A percentile compares a stretch with the other conserved stretches of the same genome.
Evolutionary conservation across 2,888 invertebrate genomes (phyloP).

Genomic region (Craniophora ligustri): DNA sequence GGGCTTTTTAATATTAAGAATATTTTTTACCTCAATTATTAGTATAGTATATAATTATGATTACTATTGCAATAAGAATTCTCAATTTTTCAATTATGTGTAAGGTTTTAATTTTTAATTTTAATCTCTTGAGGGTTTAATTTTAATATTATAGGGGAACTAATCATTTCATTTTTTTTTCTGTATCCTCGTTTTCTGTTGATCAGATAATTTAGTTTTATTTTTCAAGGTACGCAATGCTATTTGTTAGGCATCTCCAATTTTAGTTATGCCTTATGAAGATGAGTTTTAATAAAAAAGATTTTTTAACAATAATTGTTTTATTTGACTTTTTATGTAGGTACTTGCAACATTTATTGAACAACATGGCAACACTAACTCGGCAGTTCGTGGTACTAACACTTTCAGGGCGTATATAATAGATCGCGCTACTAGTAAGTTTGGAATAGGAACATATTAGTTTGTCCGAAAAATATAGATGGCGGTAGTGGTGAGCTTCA

Average conservation of each 20-base stretch:
- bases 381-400: not conserved
- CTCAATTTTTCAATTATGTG: slow-evolving; percentile 2
- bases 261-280: slow-evolving; percentile 16
- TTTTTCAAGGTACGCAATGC: slow-evolving; percentile 23
- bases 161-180: slow-evolving; percentile 7
- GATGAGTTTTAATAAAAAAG: slow-evolving; percentile 39
- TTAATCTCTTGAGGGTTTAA: slow-evolving; percentile 2
- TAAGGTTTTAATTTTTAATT: slow-evolving; percentile 14
- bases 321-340: slow-evolving; percentile 1
- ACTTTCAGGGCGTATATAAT: not conserved
- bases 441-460: not conserved
- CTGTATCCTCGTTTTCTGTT: slow-evolving; percentile 12
- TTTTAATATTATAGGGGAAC: slow-evolving; percentile 5
- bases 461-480: slow-evolving; percentile 2
- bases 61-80: slow-evolving; percentile 8
- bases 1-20: slow-evolving; percentile 13
- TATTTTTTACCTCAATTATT: slow-evolving; percentile 27
- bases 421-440: slow-evolving; percentile 14
- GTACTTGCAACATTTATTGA: not conserved
- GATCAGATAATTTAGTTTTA: slow-evolving; percentile 21
- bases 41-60: slow-evolving; percentile 5
- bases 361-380: not conserved
- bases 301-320: slow-evolving; percentile 28
- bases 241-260: slow-evolving; percentile 29
- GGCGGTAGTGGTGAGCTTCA: not conserved